Base-by-base conservation (phyloP, 2,113 vertebrate genomes). In the Zosterops lateralis region DNA sequence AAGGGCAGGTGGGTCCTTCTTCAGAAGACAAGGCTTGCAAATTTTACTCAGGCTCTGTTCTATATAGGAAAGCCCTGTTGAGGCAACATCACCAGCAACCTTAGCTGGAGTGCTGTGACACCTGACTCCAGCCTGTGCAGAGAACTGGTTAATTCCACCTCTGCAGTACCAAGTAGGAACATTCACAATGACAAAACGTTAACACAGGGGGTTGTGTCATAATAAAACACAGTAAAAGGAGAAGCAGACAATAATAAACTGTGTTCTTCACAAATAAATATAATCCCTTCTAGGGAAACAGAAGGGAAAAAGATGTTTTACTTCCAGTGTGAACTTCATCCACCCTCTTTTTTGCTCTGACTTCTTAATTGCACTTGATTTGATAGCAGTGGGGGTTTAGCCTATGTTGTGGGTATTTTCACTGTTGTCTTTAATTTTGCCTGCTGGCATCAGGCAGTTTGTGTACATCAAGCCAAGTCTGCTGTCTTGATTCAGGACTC, bases 301-400 rank as follows among this genome's bases (percentile, higher is more conserved):
- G 47, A 75, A 57, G 21, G 28, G 25, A 47, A 25, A 57, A 70
- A 83, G 38, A 67, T 40, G 14, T 53, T 90, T 90, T 47, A 60
- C 40, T 71, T 95, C 17, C 56, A 91, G 28, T 60, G 16, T 32
- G 72, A 84, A 44, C 75, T 80, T 24, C 44, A 80, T 85, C 38
- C 75, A 71, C 19, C 31, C 14, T 62, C 28, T 85, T 70, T 54
- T 54, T 77, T 83, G n/a, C 31, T 87, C 67, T 84, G 79, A 60
- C 31, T 94, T 85, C 72, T 91, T 94, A 95, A 91, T 89, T 92
- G 64, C 60, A 67, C 60, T 91, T 91, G 44, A 94, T 92, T 89
- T 88, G 68, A 67, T 71, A 94, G 51, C 87, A 86, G 75, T 91
- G 48, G 60, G 82, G 40, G 67, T 80, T 96, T 94, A 89, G 86